Evolutionary conservation across 2,888 invertebrate species (phyloP).

Genomic region (Panzeria rudis): DNA sequence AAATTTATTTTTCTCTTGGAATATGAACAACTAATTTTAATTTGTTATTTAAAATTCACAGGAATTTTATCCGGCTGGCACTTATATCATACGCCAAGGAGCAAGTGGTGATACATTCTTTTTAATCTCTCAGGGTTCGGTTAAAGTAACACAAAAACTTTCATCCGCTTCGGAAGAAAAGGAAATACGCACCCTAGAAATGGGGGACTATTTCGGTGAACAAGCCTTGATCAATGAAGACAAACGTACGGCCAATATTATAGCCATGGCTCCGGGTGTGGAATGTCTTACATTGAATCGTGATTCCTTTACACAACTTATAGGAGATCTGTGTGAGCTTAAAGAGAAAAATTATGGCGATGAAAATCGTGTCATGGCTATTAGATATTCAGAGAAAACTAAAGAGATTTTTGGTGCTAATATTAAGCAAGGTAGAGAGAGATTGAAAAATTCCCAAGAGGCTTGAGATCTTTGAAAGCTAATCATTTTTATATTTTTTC

Average conservation of each 20-base stretch:
- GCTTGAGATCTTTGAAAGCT: neutral
- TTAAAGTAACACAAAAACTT: slow-evolving; percentile 89
- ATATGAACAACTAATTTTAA: neutral
- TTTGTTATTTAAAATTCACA: slow-evolving; percentile 76
- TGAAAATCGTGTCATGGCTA: slow-evolving; percentile 84
- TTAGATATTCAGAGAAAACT: slow-evolving; percentile 82
- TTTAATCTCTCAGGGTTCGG: slow-evolving; percentile 93
- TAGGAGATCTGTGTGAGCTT: slow-evolving; percentile 90
- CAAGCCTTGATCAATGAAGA: slow-evolving; percentile 94
- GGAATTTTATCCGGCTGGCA: slow-evolving; percentile 93
- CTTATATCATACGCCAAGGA: slow-evolving; percentile 93
- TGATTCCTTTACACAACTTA: slow-evolving; percentile 89
- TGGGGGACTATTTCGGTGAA: slow-evolving; percentile 95
- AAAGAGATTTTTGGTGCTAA: slow-evolving; percentile 81
- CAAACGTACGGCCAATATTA: slow-evolving; percentile 94
- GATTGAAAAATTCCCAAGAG: neutral
- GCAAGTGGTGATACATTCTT: slow-evolving; percentile 95
- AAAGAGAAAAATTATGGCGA: slow-evolving; percentile 91
- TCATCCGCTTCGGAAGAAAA: slow-evolving; percentile 86
- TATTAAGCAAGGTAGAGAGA: slow-evolving; percentile 78
- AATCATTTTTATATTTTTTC: neutral
- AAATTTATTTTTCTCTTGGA: slow-evolving; percentile 73
- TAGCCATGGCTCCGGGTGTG: slow-evolving; percentile 92
- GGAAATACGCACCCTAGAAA: slow-evolving; percentile 88
- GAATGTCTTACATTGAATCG: slow-evolving; percentile 94